Percentiles rank a stretch among this genome's conserved stretches.
phyloP scores from a whole-genome alignment of 2,113 vertebrate species.

The Merops nubicus region DNA sequence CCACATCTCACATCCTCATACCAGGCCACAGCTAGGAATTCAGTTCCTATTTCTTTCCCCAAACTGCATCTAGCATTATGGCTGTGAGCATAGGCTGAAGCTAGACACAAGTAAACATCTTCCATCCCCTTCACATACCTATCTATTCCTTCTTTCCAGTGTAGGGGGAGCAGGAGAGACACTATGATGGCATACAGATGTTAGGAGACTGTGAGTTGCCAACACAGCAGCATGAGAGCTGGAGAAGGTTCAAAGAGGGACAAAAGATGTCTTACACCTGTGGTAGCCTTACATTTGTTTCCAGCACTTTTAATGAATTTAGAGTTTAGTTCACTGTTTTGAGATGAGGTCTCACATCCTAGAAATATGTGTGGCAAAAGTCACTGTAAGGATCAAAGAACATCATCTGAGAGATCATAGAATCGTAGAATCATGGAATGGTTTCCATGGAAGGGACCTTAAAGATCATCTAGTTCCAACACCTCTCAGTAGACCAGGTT shows the following conservation, averaged over 20 bases:
- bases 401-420: background rate
- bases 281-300: background rate
- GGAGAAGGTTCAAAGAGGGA: background rate
- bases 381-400: background rate
- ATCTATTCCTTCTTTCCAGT: background rate
- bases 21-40: background rate
- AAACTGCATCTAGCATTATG: background rate
- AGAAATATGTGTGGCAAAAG: background rate
- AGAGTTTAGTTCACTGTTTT: background rate
- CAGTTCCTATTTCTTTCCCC: background rate
- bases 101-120: background rate
- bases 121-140: background rate
- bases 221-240: background rate
- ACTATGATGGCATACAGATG: background rate
- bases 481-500: too few relatives aligned
- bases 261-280: background rate
- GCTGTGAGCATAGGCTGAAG: background rate
- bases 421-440: too few relatives aligned
- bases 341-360: background rate
- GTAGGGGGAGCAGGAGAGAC: background rate
- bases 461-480: too few relatives aligned
- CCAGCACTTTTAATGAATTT: background rate
- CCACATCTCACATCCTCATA: background rate
- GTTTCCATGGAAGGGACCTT: too few relatives aligned
- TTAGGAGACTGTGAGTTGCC: background rate